Percentiles rank a stretch among this genome's conserved stretches.
Conservation (phyloP, 1,140 invertebrate species). For the Leptonema lineaticorne region DNA sequence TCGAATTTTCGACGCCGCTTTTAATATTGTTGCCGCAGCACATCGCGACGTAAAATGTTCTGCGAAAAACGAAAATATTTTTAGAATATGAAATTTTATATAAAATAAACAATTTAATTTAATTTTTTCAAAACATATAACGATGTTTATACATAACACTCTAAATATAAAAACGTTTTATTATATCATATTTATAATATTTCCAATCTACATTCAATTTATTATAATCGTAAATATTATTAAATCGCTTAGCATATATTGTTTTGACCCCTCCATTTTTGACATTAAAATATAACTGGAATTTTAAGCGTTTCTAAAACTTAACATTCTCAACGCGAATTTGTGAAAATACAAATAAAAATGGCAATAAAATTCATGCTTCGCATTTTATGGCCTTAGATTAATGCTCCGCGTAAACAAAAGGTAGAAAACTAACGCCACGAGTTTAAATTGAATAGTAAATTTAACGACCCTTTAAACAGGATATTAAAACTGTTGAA, state of each 20-base stretch:
- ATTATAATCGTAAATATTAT: background rate
- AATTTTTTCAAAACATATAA: too few relatives aligned
- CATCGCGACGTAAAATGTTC: too few relatives aligned
- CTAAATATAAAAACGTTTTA: too few relatives aligned
- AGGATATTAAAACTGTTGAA: background rate
- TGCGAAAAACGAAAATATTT: too few relatives aligned
- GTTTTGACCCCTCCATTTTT: too few relatives aligned
- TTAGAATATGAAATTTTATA: too few relatives aligned
- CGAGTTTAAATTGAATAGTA: conserved; percentile 14
- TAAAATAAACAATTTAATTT: too few relatives aligned
- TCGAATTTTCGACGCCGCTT: too few relatives aligned
- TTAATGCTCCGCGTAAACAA: conserved; percentile 9
- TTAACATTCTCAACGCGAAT: background rate
- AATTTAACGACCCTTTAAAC: conserved; percentile 17
- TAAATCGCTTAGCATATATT: background rate
- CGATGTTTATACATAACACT: too few relatives aligned
- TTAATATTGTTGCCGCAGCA: too few relatives aligned
- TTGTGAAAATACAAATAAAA: background rate
- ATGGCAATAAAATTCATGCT: conserved; percentile 1
- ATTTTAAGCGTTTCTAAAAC: background rate
- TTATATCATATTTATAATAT: background rate
- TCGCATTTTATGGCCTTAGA: background rate
- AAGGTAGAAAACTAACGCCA: background rate
- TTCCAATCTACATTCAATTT: background rate
- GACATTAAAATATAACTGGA: too few relatives aligned